phyloP scores from a whole-genome alignment of 2,113 vertebrate species.

The Columba janthina region DNA sequence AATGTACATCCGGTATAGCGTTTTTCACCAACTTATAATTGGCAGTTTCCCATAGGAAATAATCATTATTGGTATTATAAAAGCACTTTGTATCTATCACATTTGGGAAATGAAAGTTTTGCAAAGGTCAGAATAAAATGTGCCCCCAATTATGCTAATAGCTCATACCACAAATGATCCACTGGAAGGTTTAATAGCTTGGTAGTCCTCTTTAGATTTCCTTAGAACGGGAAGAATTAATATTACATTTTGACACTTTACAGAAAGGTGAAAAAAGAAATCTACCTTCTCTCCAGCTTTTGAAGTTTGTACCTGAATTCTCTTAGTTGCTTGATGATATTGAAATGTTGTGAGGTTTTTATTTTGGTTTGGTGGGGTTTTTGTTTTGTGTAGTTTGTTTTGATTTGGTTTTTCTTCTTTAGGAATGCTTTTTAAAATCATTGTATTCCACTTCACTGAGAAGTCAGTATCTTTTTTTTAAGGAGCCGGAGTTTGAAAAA shows the following conservation, averaged over 20 bases:
- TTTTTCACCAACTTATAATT: constrained; percentile 76
- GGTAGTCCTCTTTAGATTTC: constrained; percentile 59
- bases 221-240: constrained; percentile 22
- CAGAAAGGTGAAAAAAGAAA: background rate
- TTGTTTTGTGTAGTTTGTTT: background rate
- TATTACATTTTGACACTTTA: constrained; percentile 10
- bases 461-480: background rate
- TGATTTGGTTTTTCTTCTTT: background rate
- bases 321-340: background rate
- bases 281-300: background rate
- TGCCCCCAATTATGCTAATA: constrained; percentile 94
- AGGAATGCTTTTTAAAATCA: background rate
- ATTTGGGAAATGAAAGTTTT: constrained; percentile 85
- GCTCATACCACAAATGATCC: constrained; percentile 86
- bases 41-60: constrained; percentile 79
- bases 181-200: constrained; percentile 79
- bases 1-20: constrained; percentile 54
- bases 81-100: constrained; percentile 80
- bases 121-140: constrained; percentile 85
- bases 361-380: background rate
- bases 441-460: constrained; percentile 31
- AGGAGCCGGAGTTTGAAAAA: constrained; percentile 22
- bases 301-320: background rate
- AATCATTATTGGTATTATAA: constrained; percentile 76
- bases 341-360: background rate